Conservation (phyloP, 1,140 invertebrate species). For the Reticulitermes speratus region DNA sequence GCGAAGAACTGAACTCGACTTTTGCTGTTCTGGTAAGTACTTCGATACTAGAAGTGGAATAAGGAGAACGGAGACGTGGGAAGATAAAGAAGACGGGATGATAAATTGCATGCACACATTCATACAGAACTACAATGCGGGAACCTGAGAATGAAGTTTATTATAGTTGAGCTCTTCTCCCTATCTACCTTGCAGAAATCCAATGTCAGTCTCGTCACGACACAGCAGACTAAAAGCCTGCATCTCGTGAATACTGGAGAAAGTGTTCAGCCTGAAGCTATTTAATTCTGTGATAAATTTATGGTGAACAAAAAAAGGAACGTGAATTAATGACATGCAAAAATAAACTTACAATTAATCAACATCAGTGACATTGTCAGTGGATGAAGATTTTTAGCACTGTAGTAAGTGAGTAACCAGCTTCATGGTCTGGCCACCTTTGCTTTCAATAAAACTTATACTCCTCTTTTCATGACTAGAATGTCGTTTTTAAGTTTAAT, state of each 20-base stretch:
- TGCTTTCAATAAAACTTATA: no score
- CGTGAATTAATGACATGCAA: no score
- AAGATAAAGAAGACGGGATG: constrained; percentile 1
- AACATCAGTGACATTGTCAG: no score
- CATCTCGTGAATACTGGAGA: no score
- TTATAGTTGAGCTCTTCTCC: neutral
- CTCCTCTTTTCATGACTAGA: no score
- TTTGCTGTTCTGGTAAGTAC: neutral
- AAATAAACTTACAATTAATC: no score
- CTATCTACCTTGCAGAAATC: neutral
- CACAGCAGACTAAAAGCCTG: neutral
- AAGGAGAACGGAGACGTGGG: neutral
- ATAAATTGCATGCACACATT: neutral
- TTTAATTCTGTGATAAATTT: neutral
- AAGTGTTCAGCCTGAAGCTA: neutral
- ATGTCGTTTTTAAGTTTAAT: no score
- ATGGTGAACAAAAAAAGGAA: neutral
- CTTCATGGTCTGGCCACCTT: no score
- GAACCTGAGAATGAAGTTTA: neutral
- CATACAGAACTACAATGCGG: neutral
- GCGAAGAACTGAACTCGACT: neutral
- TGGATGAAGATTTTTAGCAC: no score
- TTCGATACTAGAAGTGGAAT: neutral
- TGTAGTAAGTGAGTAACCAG: no score
- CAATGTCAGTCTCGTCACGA: neutral